Evolutionary conservation across 2,113 vertebrate species (phyloP), one percentile per base, ranked within the genome.

Genomic region (Chionodraco myersi): DNA sequence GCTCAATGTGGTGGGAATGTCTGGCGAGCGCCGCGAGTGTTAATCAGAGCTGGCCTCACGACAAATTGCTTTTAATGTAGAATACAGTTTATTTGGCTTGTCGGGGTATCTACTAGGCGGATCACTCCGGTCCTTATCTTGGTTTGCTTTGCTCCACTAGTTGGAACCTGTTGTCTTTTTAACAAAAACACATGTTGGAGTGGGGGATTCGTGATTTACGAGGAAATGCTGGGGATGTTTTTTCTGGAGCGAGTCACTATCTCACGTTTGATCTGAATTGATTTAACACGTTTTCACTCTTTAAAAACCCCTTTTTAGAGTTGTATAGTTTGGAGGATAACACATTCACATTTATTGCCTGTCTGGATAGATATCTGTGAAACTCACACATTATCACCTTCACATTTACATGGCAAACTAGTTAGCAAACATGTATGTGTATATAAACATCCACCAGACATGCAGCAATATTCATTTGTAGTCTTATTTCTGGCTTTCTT

Each of bases 171-270:
- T 79, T 86, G 72, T 82, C 60, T 52, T 64, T 44, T 83, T 70
- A 75, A 75, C 57, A 62, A 48, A 83, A 88, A 76, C 81, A 86
- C 69, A 75, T 87, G 79, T 83, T 80, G 47, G 13, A 14, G 5
- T 8, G 51, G 2, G 8, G 23, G 18, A 74, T 47, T 52, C 36
- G 62, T 72, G 83, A 77, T 76, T 84, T 78, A 89, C 36, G 62
- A 74, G 68, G 59, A 80, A 80, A 77, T 44, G 15, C 58, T 45
- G 44, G 4, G 9, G 56, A 85, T 79, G 65, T 74, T 87, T 82
- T 79, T 48, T 65, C 68, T 54, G 18, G 62, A 83, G 47, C 66
- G 64, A 73, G 59, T 44, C 57, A 18, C 30, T 12, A 21, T 44
- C 18, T 66, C 54, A 57, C 34, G 60, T 86, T 78, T 79, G n/a